Evolutionary conservation across 1,140 invertebrate genomes (phyloP), one percentile per base, ranked within the genome.

Genomic region (Ips nitidus): DNA sequence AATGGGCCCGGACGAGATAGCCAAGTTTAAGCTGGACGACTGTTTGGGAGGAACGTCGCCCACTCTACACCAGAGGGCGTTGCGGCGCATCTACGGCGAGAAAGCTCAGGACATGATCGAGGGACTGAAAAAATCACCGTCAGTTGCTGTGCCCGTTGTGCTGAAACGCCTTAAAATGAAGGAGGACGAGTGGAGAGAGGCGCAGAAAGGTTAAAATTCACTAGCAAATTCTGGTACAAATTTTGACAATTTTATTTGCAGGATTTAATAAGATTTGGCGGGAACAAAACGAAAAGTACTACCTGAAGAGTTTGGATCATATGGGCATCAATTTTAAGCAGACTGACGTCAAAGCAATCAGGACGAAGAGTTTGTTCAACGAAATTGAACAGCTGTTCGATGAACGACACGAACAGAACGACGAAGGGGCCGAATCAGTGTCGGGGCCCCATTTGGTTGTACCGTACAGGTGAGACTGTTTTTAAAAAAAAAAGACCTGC

Each of bases 251-350:
- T 50, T 50, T 50, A 6, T 59, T 50, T 62, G 8, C 45, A 62
- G 63, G 63, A 45, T 98, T 98, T 79, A 99, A 99, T 82, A 96
- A 97, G 82, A 89, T 97, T 56, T 99, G 98, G 98, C 85, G 94
- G 39, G 98, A 99, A 80, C 97, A 98, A 82, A 98, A 98, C 80
- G 97, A 99, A 81, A 98, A 98, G 80, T 98, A 96, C 82, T 98
- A 99, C 81, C 84, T 99, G 37, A 99, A 99, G 80, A 98, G 95
- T 6, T 82, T 99, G 4, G 98, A 99, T 84, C 96, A 99, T 83
- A 96, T 98, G 81, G 96, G 97, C 39, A 95, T 98, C 71, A 97
- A 96, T 79, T 99, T 99, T 80, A 99, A 99, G 80, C 96, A 97
- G 80, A 98, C 94, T 77, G 98, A 99, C 81, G 87, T 97, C 52